A percentile compares a stretch with the other conserved stretches of the same genome.
These are phyloP conservation scores for Eugnorisma glareosa DNA, from an alignment of 2,888 invertebrate genomes.

Conservation along the genomic window DNA sequence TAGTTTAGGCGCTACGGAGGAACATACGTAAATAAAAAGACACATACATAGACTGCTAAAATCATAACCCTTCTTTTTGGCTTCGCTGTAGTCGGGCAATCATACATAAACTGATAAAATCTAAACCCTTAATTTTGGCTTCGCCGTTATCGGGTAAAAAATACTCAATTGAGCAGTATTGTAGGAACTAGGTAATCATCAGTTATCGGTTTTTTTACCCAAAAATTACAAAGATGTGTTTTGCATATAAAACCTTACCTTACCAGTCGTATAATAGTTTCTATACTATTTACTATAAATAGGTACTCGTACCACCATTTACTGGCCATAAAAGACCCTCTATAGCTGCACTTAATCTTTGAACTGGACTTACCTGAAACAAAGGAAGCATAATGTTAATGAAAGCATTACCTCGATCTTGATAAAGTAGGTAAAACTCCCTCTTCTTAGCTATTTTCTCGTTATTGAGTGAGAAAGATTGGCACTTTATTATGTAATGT, in stretches of 20 bases:
- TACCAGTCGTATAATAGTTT: background rate
- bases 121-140: no score
- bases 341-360: constrained; percentile 51
- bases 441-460: constrained; percentile 19
- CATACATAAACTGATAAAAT: no score
- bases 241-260: constrained; percentile 15
- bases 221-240: background rate
- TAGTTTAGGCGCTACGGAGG: no score
- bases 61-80: no score
- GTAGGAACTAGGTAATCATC: background rate
- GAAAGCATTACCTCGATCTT: constrained; percentile 65
- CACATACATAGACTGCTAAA: no score
- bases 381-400: constrained; percentile 68
- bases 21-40: no score
- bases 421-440: constrained; percentile 31
- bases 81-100: no score
- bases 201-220: background rate
- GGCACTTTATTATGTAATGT: background rate
- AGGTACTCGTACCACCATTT: constrained; percentile 3
- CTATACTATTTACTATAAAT: background rate
- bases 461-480: constrained; percentile 16
- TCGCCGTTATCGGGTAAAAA: no score
- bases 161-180: background rate
- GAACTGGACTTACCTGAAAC: constrained; percentile 73
- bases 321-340: constrained; percentile 36